Evolutionary conservation across 2,113 vertebrate species (phyloP), one percentile per base, ranked within the genome.

Genomic region (Cryptotis parvus): DNA sequence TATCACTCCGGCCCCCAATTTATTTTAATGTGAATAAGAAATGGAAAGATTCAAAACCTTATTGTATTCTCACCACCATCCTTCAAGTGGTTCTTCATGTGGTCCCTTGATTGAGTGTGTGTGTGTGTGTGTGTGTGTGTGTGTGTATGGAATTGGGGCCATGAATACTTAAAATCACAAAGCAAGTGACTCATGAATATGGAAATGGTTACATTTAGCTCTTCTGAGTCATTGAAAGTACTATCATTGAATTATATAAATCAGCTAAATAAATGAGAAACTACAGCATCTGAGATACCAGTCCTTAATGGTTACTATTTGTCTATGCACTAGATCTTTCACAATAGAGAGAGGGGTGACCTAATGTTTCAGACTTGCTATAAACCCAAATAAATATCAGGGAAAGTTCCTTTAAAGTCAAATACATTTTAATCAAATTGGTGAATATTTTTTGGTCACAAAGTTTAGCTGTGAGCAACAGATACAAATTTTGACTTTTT

Each of bases 121-220:
- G n/a, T n/a, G n/a, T n/a, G n/a, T n/a, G n/a, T n/a, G n/a, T n/a
- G n/a, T n/a, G n/a, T n/a, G n/a, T n/a, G n/a, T n/a, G n/a, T n/a
- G n/a, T n/a, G n/a, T n/a, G n/a, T n/a, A n/a, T n/a, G n/a, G n/a
- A n/a, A n/a, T n/a, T n/a, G n/a, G n/a, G n/a, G n/a, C n/a, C n/a
- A n/a, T n/a, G n/a, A n/a, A n/a, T n/a, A n/a, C n/a, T n/a, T n/a
- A n/a, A n/a, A n/a, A n/a, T n/a, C n/a, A n/a, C n/a, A n/a, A n/a
- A n/a, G 22, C 24, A 70, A 65, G n/a, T 41, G 77, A 93, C 49
- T 75, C 45, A 87, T 16, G n/a, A 63, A 73, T 66, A 84, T 95
- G 61, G 37, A 76, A 84, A 84, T 77, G 39, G 52, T 88, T 92
- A 29, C 33, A 20, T 84, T 95, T 87, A 89, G 41, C 14, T 91